Percentiles rank a stretch among this genome's conserved stretches.
These are phyloP conservation scores for Lordiphosa clarofinis DNA, from an alignment of 1,140 invertebrate species.

Conservation along the genomic window DNA sequence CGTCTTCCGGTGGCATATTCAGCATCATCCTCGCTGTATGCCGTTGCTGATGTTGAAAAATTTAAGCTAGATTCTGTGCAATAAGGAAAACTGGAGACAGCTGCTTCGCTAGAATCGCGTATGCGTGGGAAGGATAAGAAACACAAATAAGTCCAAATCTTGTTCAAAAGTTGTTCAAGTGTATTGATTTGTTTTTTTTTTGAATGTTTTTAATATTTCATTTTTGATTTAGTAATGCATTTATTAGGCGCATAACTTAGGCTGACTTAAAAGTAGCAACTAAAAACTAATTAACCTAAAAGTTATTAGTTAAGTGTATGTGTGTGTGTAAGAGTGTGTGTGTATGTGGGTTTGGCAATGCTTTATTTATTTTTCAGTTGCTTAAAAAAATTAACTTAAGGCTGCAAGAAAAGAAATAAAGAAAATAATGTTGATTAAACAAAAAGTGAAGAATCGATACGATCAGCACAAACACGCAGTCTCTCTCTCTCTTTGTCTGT, in stretches of 20 bases:
- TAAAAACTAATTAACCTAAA: constrained; percentile 51
- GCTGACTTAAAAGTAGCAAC: constrained; percentile 47
- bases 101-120: constrained; percentile 78
- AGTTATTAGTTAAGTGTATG: constrained; percentile 34
- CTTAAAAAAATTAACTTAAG: constrained; percentile 19
- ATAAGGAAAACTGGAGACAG: constrained; percentile 80
- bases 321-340: constrained; percentile 5
- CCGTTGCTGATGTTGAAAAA: constrained; percentile 80
- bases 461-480: constrained; percentile 28
- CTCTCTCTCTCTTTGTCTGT: constrained; percentile 3
- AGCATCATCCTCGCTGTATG: constrained; percentile 82
- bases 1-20: constrained; percentile 81
- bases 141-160: constrained; percentile 77
- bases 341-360: constrained; percentile 11
- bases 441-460: constrained; percentile 19
- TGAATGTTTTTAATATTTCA: constrained; percentile 29
- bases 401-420: constrained; percentile 50
- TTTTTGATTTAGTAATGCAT: constrained; percentile 55
- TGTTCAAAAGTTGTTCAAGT: constrained; percentile 52
- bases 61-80: constrained; percentile 80
- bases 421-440: constrained; percentile 19
- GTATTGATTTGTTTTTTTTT: constrained; percentile 25
- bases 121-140: constrained; percentile 74
- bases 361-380: constrained; percentile 30
- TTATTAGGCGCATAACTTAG: constrained; percentile 70